Percentiles rank a stretch among this genome's conserved stretches.
Conservation (phyloP, 2,888 invertebrate species). For the Rhopalosiphum nymphaeae region DNA sequence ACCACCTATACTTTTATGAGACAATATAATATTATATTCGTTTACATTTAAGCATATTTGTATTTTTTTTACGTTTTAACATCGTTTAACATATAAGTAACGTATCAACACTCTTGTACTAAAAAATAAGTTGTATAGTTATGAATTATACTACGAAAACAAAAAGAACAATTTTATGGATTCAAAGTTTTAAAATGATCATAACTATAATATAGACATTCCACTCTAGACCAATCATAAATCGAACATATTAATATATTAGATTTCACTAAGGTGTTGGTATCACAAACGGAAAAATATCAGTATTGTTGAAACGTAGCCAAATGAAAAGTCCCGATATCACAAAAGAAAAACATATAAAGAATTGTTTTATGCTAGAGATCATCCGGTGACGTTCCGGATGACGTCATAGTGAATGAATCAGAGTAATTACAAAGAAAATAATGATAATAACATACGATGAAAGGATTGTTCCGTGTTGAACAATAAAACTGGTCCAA, state of each 20-base stretch:
- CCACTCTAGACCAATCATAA: background rate
- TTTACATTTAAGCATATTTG: background rate
- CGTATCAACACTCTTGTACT: background rate
- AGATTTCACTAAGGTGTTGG: background rate
- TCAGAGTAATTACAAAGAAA: slow-evolving; percentile 3
- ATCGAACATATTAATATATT: background rate
- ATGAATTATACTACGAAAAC: background rate
- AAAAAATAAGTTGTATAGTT: background rate
- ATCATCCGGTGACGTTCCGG: background rate
- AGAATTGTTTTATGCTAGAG: background rate
- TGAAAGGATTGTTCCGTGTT: background rate
- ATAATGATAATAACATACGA: background rate
- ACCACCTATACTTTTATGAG: background rate
- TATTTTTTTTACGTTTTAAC: background rate
- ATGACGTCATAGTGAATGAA: slow-evolving; percentile 13
- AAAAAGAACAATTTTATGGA: background rate
- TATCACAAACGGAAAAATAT: background rate
- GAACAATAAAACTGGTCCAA: background rate
- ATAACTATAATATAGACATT: background rate
- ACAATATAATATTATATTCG: background rate
- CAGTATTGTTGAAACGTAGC: background rate
- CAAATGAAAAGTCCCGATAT: background rate
- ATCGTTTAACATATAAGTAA: background rate
- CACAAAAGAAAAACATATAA: background rate
- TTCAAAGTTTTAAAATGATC: background rate